Evolutionary conservation across 2,113 vertebrate species (phyloP).

Genomic region (Rynchops niger): DNA sequence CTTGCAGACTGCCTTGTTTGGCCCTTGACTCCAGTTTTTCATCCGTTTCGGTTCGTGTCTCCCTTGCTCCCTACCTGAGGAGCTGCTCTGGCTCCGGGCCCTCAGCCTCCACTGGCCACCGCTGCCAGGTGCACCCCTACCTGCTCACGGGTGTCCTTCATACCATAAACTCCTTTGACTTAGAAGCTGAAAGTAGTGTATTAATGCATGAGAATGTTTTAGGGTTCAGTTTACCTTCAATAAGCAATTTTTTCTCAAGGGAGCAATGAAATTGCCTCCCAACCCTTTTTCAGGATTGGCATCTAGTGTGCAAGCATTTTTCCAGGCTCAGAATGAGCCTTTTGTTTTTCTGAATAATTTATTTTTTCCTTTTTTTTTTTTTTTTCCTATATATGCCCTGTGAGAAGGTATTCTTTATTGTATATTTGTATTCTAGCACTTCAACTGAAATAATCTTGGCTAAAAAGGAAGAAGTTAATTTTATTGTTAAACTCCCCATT

Average conservation of each 20-base stretch:
- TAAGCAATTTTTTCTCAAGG: neutral
- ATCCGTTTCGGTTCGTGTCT: neutral
- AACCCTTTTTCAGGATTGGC: neutral
- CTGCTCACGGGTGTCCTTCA: neutral
- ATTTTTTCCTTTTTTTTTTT: neutral
- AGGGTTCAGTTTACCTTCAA: neutral
- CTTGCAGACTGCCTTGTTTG: neutral
- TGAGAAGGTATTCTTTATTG: neutral
- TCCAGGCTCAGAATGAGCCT: neutral
- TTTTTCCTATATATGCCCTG: too few species aligned
- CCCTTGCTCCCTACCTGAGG: neutral
- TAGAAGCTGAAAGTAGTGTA: neutral
- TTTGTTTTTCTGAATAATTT: neutral
- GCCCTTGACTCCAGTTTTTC: neutral
- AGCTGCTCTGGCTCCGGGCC: neutral
- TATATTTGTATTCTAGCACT: neutral
- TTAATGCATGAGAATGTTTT: neutral
- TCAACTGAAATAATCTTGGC: neutral
- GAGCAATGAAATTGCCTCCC: neutral
- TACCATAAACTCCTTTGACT: slow-evolving; percentile 1
- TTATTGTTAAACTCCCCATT: slow-evolving; percentile 1
- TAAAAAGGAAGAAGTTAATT: slow-evolving; percentile 26
- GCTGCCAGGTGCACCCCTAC: neutral
- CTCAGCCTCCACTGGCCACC: neutral
- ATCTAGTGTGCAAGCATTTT: neutral